A percentile compares a stretch with the other conserved stretches of the same genome.
phyloP scores from a whole-genome alignment of 2,797 vertebrate genomes.

The Scyliorhinus canicula region DNA sequence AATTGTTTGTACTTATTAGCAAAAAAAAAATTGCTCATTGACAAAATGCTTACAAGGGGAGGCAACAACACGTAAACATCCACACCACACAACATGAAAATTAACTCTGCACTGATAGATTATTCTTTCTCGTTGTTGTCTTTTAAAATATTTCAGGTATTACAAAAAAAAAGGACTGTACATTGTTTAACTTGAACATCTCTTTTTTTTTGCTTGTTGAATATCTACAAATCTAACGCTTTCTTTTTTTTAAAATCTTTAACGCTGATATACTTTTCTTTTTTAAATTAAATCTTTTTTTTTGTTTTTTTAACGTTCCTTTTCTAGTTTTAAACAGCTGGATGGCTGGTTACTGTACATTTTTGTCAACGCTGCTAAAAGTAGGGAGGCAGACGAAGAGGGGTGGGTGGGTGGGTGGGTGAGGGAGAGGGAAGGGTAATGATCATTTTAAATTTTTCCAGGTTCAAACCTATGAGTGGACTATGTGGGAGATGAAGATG shows the following conservation, averaged over 20 bases:
- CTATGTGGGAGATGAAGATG: conserved; percentile 93
- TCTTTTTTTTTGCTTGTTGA: conserved; percentile 58
- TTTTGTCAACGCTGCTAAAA: conserved; percentile 74
- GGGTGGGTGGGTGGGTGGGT: neutral
- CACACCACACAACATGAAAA: conserved; percentile 99
- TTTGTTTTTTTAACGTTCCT: conserved; percentile 52
- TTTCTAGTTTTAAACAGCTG: conserved; percentile 66
- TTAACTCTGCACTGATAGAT: conserved; percentile 75
- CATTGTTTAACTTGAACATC: conserved; percentile 53
- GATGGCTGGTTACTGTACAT: conserved; percentile 73
- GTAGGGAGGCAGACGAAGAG: conserved; percentile 39
- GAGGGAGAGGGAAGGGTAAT: neutral
- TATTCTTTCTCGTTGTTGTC: conserved; percentile 61
- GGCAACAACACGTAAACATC: conserved; percentile 93
- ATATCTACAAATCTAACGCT: conserved; percentile 66
- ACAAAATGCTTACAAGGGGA: conserved; percentile 84
- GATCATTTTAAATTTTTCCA: neutral
- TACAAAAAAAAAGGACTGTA: conserved; percentile 64
- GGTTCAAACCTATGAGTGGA: conserved; percentile 78
- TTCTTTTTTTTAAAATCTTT: conserved; percentile 57
- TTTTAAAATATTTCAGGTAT: conserved; percentile 49
- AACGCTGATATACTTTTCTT: conserved; percentile 61
- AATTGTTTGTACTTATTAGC: conserved; percentile 44
- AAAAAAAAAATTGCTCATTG: conserved; percentile 48
- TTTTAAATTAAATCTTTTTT: conserved; percentile 50